phyloP scores from a whole-genome alignment of 1,140 invertebrate genomes.

The Battus philenor region DNA sequence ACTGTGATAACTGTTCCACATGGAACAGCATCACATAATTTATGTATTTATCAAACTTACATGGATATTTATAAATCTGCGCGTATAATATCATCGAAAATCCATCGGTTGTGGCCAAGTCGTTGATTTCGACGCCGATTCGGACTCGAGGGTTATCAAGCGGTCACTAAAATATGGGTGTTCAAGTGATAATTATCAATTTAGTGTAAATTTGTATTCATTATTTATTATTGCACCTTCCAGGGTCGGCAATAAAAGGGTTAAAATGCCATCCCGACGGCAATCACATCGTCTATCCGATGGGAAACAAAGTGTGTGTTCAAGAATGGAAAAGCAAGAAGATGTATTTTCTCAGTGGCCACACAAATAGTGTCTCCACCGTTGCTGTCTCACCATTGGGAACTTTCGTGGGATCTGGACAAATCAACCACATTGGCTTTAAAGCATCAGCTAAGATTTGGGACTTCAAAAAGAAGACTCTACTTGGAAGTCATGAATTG shows the following conservation, averaged over 20 bases:
- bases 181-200: no score
- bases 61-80: no score
- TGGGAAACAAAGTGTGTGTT: constrained; percentile 90
- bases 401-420: constrained; percentile 89
- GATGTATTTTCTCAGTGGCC: constrained; percentile 88
- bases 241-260: constrained; percentile 82
- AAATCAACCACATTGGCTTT: constrained; percentile 93
- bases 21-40: no score
- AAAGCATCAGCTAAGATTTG: constrained; percentile 92
- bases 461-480: constrained; percentile 83
- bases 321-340: constrained; percentile 83
- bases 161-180: no score
- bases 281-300: constrained; percentile 86
- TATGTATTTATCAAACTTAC: no score
- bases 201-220: no score
- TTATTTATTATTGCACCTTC: no score
- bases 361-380: constrained; percentile 89
- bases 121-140: no score
- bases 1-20: no score
- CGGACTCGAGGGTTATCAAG: no score
- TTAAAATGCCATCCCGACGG: constrained; percentile 87
- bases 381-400: constrained; percentile 87
- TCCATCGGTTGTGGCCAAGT: no score
- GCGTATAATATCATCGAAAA: no score
- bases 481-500: constrained; percentile 83